These are phyloP conservation scores for Melanotaenia parkinsoni DNA, from an alignment of 2,797 vertebrate species.

Conservation along the genomic window DNA sequence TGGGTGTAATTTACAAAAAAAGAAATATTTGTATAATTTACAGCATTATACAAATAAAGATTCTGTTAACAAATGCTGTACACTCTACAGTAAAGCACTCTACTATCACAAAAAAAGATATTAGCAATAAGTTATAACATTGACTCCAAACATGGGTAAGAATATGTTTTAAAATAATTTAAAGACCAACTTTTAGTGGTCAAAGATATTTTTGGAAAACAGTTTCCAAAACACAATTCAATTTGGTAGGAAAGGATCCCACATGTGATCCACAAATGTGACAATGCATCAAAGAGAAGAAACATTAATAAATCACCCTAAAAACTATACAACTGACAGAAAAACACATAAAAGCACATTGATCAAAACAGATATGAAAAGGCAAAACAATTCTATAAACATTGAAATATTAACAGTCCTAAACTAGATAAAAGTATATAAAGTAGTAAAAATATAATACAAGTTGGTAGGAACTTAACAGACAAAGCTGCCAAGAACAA, in stretches of 20 bases:
- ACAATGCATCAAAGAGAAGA: constrained; percentile 7
- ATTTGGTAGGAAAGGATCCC: constrained; percentile 52
- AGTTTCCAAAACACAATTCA: constrained; percentile 16
- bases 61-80: constrained; percentile 69
- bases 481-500: constrained; percentile 68
- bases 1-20: constrained; percentile 43
- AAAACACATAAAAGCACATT: constrained; percentile 48
- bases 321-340: constrained; percentile 54
- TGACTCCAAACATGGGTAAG: constrained; percentile 23
- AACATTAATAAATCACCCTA: constrained; percentile 12
- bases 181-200: constrained; percentile 59
- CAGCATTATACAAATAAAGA: constrained; percentile 64
- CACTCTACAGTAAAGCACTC: constrained; percentile 68
- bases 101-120: constrained; percentile 37
- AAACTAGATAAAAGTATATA: constrained; percentile 35
- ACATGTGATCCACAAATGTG: constrained; percentile 12
- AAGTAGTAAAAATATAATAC: constrained; percentile 40
- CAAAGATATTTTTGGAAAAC: constrained; percentile 39
- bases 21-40: constrained; percentile 61
- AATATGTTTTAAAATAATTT: constrained; percentile 49
- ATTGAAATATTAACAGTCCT: constrained; percentile 67
- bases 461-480: constrained; percentile 45
- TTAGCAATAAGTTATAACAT: constrained; percentile 60
- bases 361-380: constrained; percentile 31
- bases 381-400: constrained; percentile 30